phyloP scores from a whole-genome alignment of 2,888 invertebrate genomes.

The Furcula furcula region DNA sequence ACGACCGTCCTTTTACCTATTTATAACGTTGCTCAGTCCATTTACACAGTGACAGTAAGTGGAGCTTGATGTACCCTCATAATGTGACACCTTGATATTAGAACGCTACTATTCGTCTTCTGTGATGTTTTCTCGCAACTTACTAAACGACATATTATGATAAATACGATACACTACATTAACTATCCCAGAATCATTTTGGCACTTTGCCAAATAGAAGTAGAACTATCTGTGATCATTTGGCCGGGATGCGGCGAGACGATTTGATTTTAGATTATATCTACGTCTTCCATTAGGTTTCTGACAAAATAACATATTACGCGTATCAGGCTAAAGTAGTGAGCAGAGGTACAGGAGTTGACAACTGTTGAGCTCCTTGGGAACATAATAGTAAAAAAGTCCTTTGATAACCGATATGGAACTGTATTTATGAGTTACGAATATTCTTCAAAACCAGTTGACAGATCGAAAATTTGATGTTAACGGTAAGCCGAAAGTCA shows the following conservation, averaged over 20 bases:
- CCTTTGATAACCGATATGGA: no score
- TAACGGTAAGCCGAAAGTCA: no score
- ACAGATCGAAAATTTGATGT: no score
- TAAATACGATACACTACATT: slow-evolving; percentile 18
- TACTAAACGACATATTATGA: slow-evolving; percentile 18
- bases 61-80: slow-evolving; percentile 51
- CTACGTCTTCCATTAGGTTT: no score
- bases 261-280: no score
- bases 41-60: slow-evolving; percentile 56
- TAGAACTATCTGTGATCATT: slow-evolving; percentile 2
- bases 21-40: slow-evolving; percentile 58
- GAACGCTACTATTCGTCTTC: slow-evolving; percentile 19
- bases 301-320: no score
- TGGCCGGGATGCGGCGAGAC: neutral
- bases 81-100: slow-evolving; percentile 31
- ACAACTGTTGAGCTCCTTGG: no score
- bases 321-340: no score
- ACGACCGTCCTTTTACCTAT: slow-evolving; percentile 54
- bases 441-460: no score
- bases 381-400: no score
- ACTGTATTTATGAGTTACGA: no score
- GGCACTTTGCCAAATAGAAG: slow-evolving; percentile 20
- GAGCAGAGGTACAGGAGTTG: no score
- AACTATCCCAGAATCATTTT: slow-evolving; percentile 16
- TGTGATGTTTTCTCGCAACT: slow-evolving; percentile 15